Base-by-base conservation (phyloP, 2,113 vertebrate species). In the Chauna torquata region DNA sequence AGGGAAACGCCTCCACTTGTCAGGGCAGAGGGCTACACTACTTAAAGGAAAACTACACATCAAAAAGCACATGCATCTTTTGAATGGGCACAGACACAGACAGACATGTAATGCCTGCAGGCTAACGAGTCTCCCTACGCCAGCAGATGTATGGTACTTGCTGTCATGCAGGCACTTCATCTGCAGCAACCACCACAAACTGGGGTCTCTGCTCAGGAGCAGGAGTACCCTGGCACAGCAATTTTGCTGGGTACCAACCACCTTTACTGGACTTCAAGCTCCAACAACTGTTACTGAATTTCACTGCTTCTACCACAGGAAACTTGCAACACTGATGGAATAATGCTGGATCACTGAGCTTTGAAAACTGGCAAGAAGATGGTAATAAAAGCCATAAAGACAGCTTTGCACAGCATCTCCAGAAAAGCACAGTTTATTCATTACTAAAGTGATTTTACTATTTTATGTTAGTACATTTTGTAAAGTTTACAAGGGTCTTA, bases 211-310 rank as follows among this genome's bases (percentile, higher is more conserved):
- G 72, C 30, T 71, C 42, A 54, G 0, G 11, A 1, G 12, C 47
- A 38, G 0, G 1, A 45, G 11, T n/a, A 38, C 11, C 14, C 24
- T 3, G 2, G n/a, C 0, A 8, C 30, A 61, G 44, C 75, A 52
- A 49, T 12, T 66, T 38, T 32, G 38, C 12, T 88, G 45, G 9
- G 36, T 20, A 54, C n/a, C 38, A 70, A 59, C 38, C 28, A 22
- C 18, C 36, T 66, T 81, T 54, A 84, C 8, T 5, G 2, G 5
- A 36, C 69, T 79, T 78, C 27, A 44, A 38, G 59, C 47, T 72
- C 38, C 28, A 4, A 71, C 17, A 57, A 12, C 42, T 2, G 1
- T 40, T 72, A 42, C n/a, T 40, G 54, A 30, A 83, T 69, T 69
- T 93, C 68, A 81, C 5, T 57, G 71, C 32, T 92, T 55, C 64